Base-by-base conservation (phyloP, 2,888 invertebrate genomes). In the Orthosia gothica region DNA sequence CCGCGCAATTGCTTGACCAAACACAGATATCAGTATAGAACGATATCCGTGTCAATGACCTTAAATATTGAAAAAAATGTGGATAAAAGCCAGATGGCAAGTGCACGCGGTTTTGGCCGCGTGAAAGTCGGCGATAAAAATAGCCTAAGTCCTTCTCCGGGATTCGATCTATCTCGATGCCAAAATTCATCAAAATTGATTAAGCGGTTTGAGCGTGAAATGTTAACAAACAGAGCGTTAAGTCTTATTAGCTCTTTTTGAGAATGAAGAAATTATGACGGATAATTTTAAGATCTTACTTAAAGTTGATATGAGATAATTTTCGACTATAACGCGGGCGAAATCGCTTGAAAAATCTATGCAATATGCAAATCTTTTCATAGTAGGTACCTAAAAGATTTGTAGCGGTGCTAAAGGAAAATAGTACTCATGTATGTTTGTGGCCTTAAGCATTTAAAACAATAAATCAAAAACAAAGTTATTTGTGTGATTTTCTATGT, bases 401-500 rank as follows among this genome's bases (percentile, higher is more conserved):
- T 45, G 59, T 45, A 13, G 13, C 40, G 13, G 59, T 45, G 3
- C 59, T 15, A 20, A 59, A 59, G 23, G 2, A 50, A 69, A 47
- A 61, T 52, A 20, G 20, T 74, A 64, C 54, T 20, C 47, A 55
- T 58, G 32, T 65, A 57, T 57, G 59, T 57, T 54, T 82, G 66
- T 26, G 78, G 62, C 26, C 9, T 58, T 20, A 71, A 55, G 47
- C 83, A 57, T 72, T 61, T 68, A 68, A 64, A 49, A 58, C 49
- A 55, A 55, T 55, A 63, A 85, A 76, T 73, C 64, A 55, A 69
- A 49, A 62, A 59, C 40, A 54, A 62, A 70, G 63, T 68, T 74
- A 74, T 81, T 70, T 62, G 50, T 69, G 49, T 74, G 50, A 71
- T 74, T 85, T 76, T 81, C 73, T 82, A 57, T 84, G 71, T 75